Percentiles rank a stretch among this genome's conserved stretches.
Evolutionary conservation across 2,888 invertebrate species (phyloP).

Genomic region (Drosophila aldrichi): DNA sequence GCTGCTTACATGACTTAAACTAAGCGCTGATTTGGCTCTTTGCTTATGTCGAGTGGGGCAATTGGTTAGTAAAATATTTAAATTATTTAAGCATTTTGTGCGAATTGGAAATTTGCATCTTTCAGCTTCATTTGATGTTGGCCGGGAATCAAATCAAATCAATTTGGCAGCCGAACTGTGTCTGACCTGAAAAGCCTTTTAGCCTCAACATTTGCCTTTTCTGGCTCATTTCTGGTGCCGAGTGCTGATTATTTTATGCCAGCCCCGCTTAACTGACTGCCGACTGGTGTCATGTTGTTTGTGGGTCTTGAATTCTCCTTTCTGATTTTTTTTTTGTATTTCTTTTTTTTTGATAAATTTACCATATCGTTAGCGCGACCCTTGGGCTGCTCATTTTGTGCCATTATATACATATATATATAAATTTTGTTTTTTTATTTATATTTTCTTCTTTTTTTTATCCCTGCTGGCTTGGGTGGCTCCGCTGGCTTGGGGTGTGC

Average conservation of each 20-base stretch:
- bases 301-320: slow-evolving; percentile 18
- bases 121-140: slow-evolving; percentile 31
- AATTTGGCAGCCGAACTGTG: slow-evolving; percentile 48
- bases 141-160: slow-evolving; percentile 62
- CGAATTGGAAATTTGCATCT: slow-evolving; percentile 8
- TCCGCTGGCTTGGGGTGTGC: slow-evolving; percentile 27
- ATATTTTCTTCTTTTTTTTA: slow-evolving; percentile 2
- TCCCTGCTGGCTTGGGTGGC: slow-evolving; percentile 7
- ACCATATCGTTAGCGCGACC: slow-evolving; percentile 80
- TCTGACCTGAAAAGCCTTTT: slow-evolving; percentile 74
- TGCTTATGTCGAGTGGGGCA: slow-evolving; percentile 50
- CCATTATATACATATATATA: slow-evolving; percentile 31
- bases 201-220: slow-evolving; percentile 71
- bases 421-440: slow-evolving; percentile 21
- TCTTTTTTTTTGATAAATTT: slow-evolving; percentile 72
- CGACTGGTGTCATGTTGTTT: slow-evolving; percentile 62
- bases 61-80: slow-evolving; percentile 40
- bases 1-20: slow-evolving; percentile 57
- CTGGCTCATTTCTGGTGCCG: slow-evolving; percentile 49
- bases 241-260: slow-evolving; percentile 74
- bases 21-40: slow-evolving; percentile 46
- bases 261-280: slow-evolving; percentile 43
- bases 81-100: slow-evolving; percentile 40
- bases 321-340: too few species aligned
- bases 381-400: slow-evolving; percentile 47